Evolutionary conservation across 2,113 vertebrate species (phyloP), one percentile per base, ranked within the genome.

Genomic region (Morone saxatilis): DNA sequence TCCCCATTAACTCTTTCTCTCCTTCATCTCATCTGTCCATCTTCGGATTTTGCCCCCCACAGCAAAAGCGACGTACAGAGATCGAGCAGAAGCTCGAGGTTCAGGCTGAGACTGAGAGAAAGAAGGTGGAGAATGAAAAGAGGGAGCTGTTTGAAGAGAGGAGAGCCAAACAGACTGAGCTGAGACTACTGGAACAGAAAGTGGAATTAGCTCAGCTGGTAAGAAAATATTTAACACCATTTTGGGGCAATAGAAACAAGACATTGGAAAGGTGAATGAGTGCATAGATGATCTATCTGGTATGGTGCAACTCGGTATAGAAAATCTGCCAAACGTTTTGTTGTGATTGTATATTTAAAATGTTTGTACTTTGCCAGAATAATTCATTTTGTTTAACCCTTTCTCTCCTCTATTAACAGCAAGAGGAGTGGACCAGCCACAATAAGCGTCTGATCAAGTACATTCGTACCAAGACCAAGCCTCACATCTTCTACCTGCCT

Each of bases 71-170:
- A 47, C 97, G 98, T 59, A 94, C 97, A 88, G 98, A 99, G 95
- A 99, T 99, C 88, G 98, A 99, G 84, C 98, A 99, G 84, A 99
- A 99, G 92, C 96, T 99, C 65, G 98, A 99, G 95, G 97, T 99
- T 68, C 97, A 99, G 91, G 98, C 98, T 77, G 98, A 99, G 85
- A 94, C 97, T 84, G 98, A 99, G 84, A 97, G 95, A 84, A 99
- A 98, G 83, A 97, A 98, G 89, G 97, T 99, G 90, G 98, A 99
- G 94, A 97, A 95, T 9, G 98, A 99, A 87, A 97, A 97, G 86
- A 91, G 97, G 91, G 98, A 98, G 85, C 94, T 99, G 11, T 99
- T 99, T 95, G 98, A 99, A 80, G 98, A 99, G 88, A 96, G 98
- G 76, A 96, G 98, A 90, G 96, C 98, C 93, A 99, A 99, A 93